These are phyloP conservation scores for Gerris buenoi DNA, from an alignment of 1,140 invertebrate species.

Conservation along the genomic window DNA sequence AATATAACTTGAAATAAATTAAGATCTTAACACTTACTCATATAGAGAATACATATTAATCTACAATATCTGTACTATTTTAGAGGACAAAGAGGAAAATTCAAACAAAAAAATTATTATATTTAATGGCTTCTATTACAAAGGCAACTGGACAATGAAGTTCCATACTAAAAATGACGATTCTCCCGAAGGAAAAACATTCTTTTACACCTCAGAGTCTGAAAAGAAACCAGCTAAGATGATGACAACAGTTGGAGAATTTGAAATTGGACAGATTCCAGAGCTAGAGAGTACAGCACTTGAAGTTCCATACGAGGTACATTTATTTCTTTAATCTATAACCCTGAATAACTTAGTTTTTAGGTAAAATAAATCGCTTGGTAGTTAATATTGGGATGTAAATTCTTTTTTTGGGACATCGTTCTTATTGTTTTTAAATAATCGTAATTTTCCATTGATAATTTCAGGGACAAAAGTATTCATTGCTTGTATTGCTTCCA, in stretches of 20 bases:
- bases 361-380: too few relatives aligned
- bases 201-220: background rate
- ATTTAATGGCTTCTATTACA: constrained; percentile 1
- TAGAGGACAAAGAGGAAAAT: background rate
- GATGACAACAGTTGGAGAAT: background rate
- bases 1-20: too few relatives aligned
- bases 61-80: too few relatives aligned
- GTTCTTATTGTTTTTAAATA: too few relatives aligned
- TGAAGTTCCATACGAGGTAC: background rate
- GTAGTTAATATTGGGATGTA: too few relatives aligned
- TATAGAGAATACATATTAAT: too few relatives aligned
- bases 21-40: too few relatives aligned
- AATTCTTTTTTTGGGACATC: too few relatives aligned
- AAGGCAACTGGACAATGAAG: background rate
- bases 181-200: background rate
- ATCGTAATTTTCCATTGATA: background rate
- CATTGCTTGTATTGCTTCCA: background rate
- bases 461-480: background rate
- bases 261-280: background rate
- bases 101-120: background rate
- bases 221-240: background rate
- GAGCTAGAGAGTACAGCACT: background rate
- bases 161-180: background rate
- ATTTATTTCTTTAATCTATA: background rate
- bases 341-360: too few relatives aligned